Evolutionary conservation across 2,888 invertebrate species (phyloP).

Genomic region (Orthosia cruda): DNA sequence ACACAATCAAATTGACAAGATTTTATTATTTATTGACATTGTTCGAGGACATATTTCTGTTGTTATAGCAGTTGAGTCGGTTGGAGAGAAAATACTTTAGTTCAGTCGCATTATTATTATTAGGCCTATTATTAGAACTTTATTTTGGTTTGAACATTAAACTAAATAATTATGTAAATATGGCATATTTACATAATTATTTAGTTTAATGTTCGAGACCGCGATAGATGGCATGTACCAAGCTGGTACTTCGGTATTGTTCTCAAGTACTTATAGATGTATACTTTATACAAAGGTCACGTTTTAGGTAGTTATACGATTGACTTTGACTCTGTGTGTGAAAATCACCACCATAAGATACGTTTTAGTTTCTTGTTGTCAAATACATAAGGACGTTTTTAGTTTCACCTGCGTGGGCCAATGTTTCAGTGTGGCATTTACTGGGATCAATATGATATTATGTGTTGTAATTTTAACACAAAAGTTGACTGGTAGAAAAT

Average conservation of each 20-base stretch:
- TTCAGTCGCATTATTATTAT: too few relatives aligned
- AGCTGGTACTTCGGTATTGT: slow-evolving; percentile 34
- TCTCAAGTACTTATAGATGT: slow-evolving; percentile 17
- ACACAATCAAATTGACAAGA: too few relatives aligned
- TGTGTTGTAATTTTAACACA: too few relatives aligned
- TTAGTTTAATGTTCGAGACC: too few relatives aligned
- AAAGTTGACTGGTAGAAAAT: too few relatives aligned
- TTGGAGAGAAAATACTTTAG: too few relatives aligned
- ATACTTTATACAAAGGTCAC: slow-evolving; percentile 6
- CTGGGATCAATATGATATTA: too few relatives aligned
- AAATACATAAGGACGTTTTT: not conserved
- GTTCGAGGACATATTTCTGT: too few relatives aligned
- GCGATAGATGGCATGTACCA: slow-evolving; percentile 4
- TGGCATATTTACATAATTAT: too few relatives aligned
- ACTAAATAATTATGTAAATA: slow-evolving; percentile 22
- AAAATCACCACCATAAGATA: not conserved
- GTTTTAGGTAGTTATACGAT: slow-evolving; percentile 17
- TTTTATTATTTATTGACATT: too few relatives aligned
- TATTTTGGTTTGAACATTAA: slow-evolving; percentile 18
- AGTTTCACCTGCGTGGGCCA: not conserved
- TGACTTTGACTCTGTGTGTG: not conserved
- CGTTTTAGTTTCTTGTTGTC: not conserved
- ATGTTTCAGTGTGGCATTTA: not conserved
- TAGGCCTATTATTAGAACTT: slow-evolving; percentile 6
- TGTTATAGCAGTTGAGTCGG: too few relatives aligned